Base-by-base conservation (phyloP, 2,113 vertebrate species). In the Elgaria multicarinata region DNA sequence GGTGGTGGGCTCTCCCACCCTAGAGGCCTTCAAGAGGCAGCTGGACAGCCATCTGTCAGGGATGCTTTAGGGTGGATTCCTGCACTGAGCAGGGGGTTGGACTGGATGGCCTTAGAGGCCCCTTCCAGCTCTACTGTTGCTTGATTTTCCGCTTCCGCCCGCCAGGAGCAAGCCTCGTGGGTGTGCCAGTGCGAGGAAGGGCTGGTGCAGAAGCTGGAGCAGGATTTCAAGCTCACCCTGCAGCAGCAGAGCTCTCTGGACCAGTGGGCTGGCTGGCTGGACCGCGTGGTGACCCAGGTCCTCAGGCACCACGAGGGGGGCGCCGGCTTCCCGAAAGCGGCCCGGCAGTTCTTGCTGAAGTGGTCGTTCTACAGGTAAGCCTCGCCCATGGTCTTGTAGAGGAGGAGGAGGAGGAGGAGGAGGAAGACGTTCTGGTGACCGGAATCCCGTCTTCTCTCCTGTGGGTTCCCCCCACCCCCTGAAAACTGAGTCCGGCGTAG, bases 351-450 rank as follows among this genome's bases (percentile, higher is more conserved):
- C 95, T 97, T 99, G 90, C 96, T 99, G 87, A 99, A 99, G 69
- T 99, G 99, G 99, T 99, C 99, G n/a, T 99, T 99, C 96, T 99
- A 99, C 92, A 99, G 99, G 99, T 99, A 91, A 18, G 0, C 50
- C 31, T 81, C 2, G 2, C 3, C 31, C 20, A 22, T 22, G 16
- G 12, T 14, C 16, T 14, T 58, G 9, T 16, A 18, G 55, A 18
- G 3, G 55, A 18, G 55, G 55, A n/a, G n/a, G n/a, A n/a, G n/a
- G n/a, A n/a, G n/a, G n/a, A n/a, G n/a, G n/a, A n/a, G n/a, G n/a
- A n/a, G n/a, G n/a, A n/a, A n/a, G n/a, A n/a, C n/a, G n/a, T n/a
- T n/a, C n/a, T n/a, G n/a, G n/a, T n/a, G n/a, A n/a, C 46, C 8
- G 46, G 50, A 53, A 10, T 53, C 1, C 7, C 50, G 12, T 53